Evolutionary conservation across 1,140 invertebrate species (phyloP).

Genomic region (Artemia franciscana): DNA sequence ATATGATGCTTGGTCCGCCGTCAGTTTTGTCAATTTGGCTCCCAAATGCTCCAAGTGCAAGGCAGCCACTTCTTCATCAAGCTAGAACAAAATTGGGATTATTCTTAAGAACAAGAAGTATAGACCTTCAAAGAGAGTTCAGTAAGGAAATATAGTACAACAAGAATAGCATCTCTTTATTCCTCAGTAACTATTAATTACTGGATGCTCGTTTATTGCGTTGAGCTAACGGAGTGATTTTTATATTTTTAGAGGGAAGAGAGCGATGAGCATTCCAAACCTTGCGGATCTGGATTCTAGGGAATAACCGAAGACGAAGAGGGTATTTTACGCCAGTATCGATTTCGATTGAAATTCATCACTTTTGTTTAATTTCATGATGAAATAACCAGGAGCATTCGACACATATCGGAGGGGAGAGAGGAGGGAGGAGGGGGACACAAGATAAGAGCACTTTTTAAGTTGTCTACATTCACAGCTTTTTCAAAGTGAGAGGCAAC

Average conservation of each 20-base stretch:
- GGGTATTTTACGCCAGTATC: too few species aligned
- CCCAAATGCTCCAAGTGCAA: conserved; percentile 89
- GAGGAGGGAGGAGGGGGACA: too few species aligned
- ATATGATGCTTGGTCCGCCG: conserved; percentile 66
- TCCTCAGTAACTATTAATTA: not conserved
- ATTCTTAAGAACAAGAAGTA: not conserved
- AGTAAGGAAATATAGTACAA: not conserved
- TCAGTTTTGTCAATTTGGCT: conserved; percentile 83
- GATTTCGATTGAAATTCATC: too few species aligned
- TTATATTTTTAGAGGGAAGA: not conserved
- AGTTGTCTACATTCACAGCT: too few species aligned
- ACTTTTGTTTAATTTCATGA: too few species aligned
- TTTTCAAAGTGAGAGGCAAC: too few species aligned
- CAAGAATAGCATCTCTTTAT: not conserved
- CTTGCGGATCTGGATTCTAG: not conserved
- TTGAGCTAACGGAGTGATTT: too few species aligned
- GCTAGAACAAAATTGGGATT: conserved; percentile 21
- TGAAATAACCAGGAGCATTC: too few species aligned
- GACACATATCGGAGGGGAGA: too few species aligned
- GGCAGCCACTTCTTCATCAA: conserved; percentile 95
- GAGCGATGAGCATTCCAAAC: not conserved
- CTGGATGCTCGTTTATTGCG: too few species aligned
- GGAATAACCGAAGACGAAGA: not conserved
- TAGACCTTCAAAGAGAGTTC: too few species aligned
- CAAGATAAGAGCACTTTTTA: too few species aligned